Evolutionary conservation across 2,888 invertebrate genomes (phyloP).

Genomic region (Ectropis crepuscularia): DNA sequence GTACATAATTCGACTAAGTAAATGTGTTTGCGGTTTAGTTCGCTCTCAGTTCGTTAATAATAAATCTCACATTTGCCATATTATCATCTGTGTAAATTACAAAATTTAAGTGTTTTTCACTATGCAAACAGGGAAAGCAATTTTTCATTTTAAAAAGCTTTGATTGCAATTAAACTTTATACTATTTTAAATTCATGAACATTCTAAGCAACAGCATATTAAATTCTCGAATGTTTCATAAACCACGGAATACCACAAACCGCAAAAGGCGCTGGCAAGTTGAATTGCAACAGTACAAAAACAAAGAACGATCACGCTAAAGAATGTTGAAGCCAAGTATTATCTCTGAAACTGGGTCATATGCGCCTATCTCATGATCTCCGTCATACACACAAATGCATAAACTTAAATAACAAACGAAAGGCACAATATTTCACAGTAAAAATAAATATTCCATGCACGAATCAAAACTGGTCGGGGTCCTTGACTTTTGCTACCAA

Average conservation of each 20-base stretch:
- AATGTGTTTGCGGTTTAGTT: no score
- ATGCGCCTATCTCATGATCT: slow-evolving; percentile 40
- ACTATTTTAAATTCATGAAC: not conserved
- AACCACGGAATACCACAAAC: slow-evolving; percentile 28
- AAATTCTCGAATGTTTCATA: slow-evolving; percentile 25
- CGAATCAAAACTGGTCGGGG: slow-evolving; percentile 45
- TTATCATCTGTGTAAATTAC: no score
- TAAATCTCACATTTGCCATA: no score
- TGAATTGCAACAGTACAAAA: slow-evolving; percentile 38
- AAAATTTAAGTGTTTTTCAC: no score
- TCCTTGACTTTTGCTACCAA: slow-evolving; percentile 68
- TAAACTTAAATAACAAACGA: slow-evolving; percentile 52
- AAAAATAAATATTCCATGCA: slow-evolving; percentile 60
- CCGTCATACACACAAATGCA: slow-evolving; percentile 35
- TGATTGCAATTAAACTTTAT: not conserved
- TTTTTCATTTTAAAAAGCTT: no score
- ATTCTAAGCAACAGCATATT: slow-evolving; percentile 17
- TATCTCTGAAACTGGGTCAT: slow-evolving; percentile 44
- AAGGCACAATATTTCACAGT: slow-evolving; percentile 54
- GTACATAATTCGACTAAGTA: no score
- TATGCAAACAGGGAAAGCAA: no score
- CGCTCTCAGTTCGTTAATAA: no score
- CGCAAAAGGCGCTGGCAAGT: slow-evolving; percentile 37
- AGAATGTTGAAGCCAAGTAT: slow-evolving; percentile 38
- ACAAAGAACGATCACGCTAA: slow-evolving; percentile 37